Evolutionary conservation across 2,888 invertebrate genomes (phyloP).

Genomic region (Sinopyrophorus schimmeli): DNA sequence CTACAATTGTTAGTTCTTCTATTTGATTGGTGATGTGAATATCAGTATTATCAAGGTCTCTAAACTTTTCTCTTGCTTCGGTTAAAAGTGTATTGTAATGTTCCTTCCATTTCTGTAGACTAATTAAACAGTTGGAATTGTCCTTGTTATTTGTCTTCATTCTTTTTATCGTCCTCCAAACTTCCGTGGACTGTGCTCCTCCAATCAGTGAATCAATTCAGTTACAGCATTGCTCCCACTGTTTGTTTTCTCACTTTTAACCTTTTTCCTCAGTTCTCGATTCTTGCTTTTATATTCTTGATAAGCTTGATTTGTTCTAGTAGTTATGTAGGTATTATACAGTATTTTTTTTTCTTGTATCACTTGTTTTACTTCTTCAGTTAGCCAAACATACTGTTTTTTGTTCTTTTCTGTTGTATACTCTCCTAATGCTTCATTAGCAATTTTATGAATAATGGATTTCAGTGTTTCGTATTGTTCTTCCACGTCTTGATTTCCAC

Average conservation of each 20-base stretch:
- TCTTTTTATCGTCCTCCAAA: constrained; percentile 1
- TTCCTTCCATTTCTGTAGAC: neutral
- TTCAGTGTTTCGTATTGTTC: too few relatives aligned
- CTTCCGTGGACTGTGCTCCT: neutral
- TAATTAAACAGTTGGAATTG: constrained; percentile 1
- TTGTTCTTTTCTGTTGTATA: neutral
- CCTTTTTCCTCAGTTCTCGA: neutral
- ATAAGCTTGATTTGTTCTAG: neutral
- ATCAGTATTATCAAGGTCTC: neutral
- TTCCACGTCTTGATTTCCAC: too few relatives aligned
- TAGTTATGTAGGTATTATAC: constrained; percentile 1
- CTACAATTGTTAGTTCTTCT: neutral
- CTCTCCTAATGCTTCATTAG: neutral
- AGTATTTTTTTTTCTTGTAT: neutral
- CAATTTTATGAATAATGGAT: neutral
- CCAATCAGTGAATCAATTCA: neutral
- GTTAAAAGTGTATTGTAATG: neutral
- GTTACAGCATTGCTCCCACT: neutral
- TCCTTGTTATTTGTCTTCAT: constrained; percentile 2
- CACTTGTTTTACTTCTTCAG: neutral
- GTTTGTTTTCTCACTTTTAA: neutral
- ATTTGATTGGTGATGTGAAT: neutral
- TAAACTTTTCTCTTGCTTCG: neutral
- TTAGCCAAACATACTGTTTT: too few relatives aligned
- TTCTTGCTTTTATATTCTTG: neutral